Conservation (phyloP, 1,140 invertebrate genomes). For the Drosophila littoralis region DNA sequence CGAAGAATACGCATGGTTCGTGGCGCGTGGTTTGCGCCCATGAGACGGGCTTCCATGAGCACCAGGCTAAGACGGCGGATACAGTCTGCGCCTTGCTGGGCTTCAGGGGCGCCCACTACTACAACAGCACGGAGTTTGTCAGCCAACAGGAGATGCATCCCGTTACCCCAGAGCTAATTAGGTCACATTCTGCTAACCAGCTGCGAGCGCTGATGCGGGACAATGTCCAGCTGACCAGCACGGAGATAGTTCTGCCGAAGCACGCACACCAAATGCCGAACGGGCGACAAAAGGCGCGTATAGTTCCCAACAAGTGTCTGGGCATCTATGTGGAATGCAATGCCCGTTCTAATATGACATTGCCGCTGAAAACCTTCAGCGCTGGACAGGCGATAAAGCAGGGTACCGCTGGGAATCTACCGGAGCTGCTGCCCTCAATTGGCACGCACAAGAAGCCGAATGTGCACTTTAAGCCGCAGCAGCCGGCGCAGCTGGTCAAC, state of each 20-base stretch:
- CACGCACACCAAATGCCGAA: conserved; percentile 3
- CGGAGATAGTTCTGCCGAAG: conserved; percentile 30
- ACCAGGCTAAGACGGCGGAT: conserved; percentile 59
- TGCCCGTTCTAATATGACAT: conserved; percentile 56
- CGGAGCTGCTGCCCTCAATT: conserved; percentile 52
- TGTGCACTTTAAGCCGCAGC: conserved; percentile 73
- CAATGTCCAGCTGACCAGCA: conserved; percentile 56
- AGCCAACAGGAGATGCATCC: conserved; percentile 55
- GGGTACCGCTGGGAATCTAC: conserved; percentile 10
- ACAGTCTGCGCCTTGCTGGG: conserved; percentile 70
- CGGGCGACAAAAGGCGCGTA: conserved; percentile 40
- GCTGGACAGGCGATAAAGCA: conserved; percentile 53
- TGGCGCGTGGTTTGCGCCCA: conserved; percentile 88
- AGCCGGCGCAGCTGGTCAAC: conserved; percentile 43
- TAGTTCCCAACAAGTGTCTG: conserved; percentile 54
- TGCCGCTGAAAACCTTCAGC: conserved; percentile 70
- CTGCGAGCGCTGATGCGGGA: conserved; percentile 45
- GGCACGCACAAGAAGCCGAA: conserved; percentile 68
- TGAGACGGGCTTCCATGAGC: conserved; percentile 70
- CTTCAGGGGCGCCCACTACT: conserved; percentile 71
- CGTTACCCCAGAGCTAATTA: conserved; percentile 66
- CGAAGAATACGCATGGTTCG: conserved; percentile 85
- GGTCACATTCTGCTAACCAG: conserved; percentile 6
- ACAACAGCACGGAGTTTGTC: conserved; percentile 63
- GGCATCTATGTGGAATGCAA: conserved; percentile 78